Evolutionary conservation across 2,797 vertebrate genomes (phyloP), one percentile per base, ranked within the genome.

Genomic region (Gymnopithys bicolor): DNA sequence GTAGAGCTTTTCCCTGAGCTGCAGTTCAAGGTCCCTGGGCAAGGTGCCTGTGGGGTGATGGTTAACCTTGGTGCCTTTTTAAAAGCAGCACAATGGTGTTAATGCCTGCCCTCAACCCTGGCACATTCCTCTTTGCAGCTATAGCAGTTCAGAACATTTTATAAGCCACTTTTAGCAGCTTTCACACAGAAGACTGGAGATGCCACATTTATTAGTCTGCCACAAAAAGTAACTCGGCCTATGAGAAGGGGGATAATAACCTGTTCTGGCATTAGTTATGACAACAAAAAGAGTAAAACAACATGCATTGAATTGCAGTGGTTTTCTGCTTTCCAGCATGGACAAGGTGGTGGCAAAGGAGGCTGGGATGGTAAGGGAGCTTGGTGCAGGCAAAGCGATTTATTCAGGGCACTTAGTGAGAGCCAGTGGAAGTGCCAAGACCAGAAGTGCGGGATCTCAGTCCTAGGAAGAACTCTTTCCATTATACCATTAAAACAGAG

Each of bases 331-430:
- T 62, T 66, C n/a, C 63, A 82, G 27, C 27, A 59, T 7, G 23
- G 59, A 18, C 51, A 78, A 19, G 12, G 39, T 13, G 14, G 41
- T 46, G 24, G 62, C 66, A 63, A 37, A 79, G 39, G 14, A 7
- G 66, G 22, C 28, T 52, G 33, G 37, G 35, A 30, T 33, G 27
- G 55, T 8, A n/a, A 89, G 13, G 17, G 55, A 64, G 14, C 19
- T 59, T 43, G 33, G 85, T 23, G 41, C 12, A 18, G 64, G 24
- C 19, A 51, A 22, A 39, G n/a, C 2, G n/a, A 49, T 64, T 74
- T 75, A 15, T 51, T 73, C 18, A 41, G 48, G 39, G 28, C 15
- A 48, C 10, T 43, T 41, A 21, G 24, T 0, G 0, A 85, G 0
- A 85, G 37, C 16, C 46, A 13, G 4, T 3, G 16, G 37, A 71